These are phyloP conservation scores for Zosterops japonicus DNA, from an alignment of 2,113 vertebrate species.

Conservation along the genomic window DNA sequence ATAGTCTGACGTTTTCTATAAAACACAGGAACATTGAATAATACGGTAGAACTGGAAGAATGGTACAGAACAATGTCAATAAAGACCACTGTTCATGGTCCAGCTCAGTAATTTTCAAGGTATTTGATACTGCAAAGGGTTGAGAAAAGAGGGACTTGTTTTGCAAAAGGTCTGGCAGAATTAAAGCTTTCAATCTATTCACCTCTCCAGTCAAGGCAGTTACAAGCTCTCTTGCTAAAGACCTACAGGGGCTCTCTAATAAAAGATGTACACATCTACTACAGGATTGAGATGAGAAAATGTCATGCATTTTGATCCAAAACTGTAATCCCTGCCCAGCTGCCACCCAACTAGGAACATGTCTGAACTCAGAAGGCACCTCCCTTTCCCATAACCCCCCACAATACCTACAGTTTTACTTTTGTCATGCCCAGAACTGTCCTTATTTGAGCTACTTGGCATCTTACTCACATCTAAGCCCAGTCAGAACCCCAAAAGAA, in stretches of 20 bases:
- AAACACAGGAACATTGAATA: background rate
- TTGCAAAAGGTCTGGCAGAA: background rate
- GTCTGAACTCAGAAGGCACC: conserved; percentile 40
- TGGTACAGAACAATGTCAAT: background rate
- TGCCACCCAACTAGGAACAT: conserved; percentile 45
- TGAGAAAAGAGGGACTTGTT: background rate
- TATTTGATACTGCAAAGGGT: background rate
- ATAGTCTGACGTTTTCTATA: background rate
- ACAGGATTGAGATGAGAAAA: background rate
- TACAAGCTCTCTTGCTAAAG: background rate
- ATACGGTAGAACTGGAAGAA: background rate
- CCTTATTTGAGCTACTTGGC: background rate
- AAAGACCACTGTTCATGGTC: background rate
- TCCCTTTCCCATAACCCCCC: background rate
- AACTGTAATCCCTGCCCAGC: background rate
- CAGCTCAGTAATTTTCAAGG: background rate
- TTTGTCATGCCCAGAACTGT: conserved; percentile 31
- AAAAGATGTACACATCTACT: background rate
- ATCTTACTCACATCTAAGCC: background rate
- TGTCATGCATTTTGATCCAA: background rate
- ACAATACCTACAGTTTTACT: background rate
- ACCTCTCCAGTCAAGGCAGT: background rate
- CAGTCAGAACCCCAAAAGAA: background rate
- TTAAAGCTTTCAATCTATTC: background rate
- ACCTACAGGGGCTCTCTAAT: background rate